These are phyloP conservation scores for Pristionchus japonicus DNA, from an alignment of 2,888 invertebrate species.

Conservation along the genomic window DNA sequence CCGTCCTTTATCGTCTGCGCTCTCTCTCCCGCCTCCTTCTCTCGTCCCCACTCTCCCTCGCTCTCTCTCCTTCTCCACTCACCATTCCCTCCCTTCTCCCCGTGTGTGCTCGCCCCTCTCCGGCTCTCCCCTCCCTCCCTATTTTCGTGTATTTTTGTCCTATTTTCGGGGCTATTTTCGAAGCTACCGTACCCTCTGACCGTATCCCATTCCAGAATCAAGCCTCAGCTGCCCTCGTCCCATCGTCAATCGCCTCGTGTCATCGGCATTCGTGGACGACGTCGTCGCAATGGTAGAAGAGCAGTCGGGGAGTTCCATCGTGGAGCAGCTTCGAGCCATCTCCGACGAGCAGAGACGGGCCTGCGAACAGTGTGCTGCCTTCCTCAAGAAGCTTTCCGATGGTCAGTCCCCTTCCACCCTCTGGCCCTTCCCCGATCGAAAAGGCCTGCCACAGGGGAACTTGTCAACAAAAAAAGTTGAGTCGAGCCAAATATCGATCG, in stretches of 20 bases:
- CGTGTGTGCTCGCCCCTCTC: background rate
- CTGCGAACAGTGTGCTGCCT: background rate
- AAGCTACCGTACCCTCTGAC: background rate
- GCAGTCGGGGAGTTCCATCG: background rate
- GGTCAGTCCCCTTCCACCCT: background rate
- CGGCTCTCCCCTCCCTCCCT: background rate
- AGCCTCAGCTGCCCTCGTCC: background rate
- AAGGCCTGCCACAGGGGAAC: background rate
- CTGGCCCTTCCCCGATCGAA: background rate
- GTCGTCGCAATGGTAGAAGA: conserved; percentile 20
- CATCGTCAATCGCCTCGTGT: background rate
- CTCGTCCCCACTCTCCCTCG: background rate
- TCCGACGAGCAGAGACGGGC: background rate
- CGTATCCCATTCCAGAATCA: background rate
- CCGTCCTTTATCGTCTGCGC: background rate
- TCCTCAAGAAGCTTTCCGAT: background rate
- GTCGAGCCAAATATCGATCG: conserved; percentile 2
- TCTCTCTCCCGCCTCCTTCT: background rate
- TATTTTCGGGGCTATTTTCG: background rate
- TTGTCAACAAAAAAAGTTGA: background rate
- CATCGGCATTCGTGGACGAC: background rate
- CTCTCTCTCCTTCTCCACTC: background rate
- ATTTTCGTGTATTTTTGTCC: background rate
- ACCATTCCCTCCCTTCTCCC: background rate
- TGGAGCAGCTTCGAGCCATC: background rate